Conservation (phyloP, 2,113 vertebrate genomes). For the Tachuris rubrigastra region DNA sequence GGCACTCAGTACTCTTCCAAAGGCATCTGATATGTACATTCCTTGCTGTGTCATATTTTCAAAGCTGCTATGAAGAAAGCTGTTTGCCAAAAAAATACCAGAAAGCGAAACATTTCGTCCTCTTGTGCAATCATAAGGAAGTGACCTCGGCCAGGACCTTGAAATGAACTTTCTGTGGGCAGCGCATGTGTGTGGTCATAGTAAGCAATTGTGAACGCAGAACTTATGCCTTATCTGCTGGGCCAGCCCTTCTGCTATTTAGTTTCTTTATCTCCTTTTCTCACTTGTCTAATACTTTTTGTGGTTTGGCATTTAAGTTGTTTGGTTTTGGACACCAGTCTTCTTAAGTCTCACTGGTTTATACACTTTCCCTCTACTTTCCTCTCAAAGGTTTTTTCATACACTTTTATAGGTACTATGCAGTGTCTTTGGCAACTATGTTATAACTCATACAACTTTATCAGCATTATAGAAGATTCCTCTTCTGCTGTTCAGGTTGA, state of each 20-base stretch:
- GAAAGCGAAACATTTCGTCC: conserved; percentile 36
- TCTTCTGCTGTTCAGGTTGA: neutral
- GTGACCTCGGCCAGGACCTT: conserved; percentile 13
- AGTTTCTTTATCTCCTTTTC: neutral
- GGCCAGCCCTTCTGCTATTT: neutral
- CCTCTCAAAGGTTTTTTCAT: neutral
- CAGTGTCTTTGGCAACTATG: neutral
- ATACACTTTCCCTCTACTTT: neutral
- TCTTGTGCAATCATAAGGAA: conserved; percentile 43
- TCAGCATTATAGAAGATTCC: neutral
- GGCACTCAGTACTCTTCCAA: neutral
- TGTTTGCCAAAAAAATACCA: conserved; percentile 35
- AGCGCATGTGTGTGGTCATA: neutral
- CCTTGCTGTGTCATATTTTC: conserved; percentile 10
- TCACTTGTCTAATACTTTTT: neutral
- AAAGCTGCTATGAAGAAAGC: neutral
- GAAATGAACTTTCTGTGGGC: conserved; percentile 29
- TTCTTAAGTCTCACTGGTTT: neutral
- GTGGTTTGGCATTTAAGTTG: neutral
- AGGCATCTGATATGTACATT: neutral
- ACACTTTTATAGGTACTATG: neutral
- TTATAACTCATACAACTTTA: neutral
- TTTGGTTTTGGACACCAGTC: neutral
- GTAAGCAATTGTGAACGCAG: neutral
- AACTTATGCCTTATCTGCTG: neutral